A percentile compares a stretch with the other conserved stretches of the same genome.
Conservation (phyloP, 2,888 invertebrate genomes). For the Patella ulyssiponensis region DNA sequence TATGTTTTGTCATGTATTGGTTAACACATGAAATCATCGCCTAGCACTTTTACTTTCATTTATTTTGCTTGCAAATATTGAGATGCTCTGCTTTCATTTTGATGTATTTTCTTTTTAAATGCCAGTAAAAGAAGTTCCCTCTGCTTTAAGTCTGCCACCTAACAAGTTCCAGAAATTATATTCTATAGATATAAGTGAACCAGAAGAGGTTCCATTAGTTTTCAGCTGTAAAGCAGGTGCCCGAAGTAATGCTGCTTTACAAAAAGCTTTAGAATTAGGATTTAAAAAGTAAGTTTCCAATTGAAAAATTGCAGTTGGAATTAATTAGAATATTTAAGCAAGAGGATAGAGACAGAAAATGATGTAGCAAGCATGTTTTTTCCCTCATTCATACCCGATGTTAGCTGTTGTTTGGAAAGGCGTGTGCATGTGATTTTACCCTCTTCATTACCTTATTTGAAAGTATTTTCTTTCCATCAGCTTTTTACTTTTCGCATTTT, state of each 20-base stretch:
- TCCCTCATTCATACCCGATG: too few species aligned
- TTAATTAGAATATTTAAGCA: too few species aligned
- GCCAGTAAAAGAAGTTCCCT: conserved; percentile 61
- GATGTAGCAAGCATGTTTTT: too few species aligned
- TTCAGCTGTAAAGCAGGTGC: conserved; percentile 57
- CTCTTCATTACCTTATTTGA: too few species aligned
- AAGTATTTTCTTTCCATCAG: too few species aligned
- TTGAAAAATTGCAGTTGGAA: too few species aligned
- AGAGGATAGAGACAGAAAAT: too few species aligned
- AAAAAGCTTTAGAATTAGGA: conserved; percentile 58
- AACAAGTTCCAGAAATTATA: conserved; percentile 41
- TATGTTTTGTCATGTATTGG: too few species aligned
- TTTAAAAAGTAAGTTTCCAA: conserved; percentile 54
- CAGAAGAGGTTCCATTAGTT: conserved; percentile 44
- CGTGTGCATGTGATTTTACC: too few species aligned
- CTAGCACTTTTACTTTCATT: not conserved
- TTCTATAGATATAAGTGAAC: conserved; percentile 35
- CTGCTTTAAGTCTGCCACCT: conserved; percentile 44
- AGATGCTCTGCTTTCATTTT: not conserved
- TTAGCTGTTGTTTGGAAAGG: too few species aligned
- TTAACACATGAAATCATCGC: not conserved
- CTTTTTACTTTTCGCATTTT: too few species aligned
- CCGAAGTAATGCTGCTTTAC: conserved; percentile 55
- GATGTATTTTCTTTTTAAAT: conserved; percentile 3
- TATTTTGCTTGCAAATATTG: not conserved